Evolutionary conservation across 2,113 vertebrate genomes (phyloP), one percentile per base, ranked within the genome.

Genomic region (Nothocercus nigrocapillus): DNA sequence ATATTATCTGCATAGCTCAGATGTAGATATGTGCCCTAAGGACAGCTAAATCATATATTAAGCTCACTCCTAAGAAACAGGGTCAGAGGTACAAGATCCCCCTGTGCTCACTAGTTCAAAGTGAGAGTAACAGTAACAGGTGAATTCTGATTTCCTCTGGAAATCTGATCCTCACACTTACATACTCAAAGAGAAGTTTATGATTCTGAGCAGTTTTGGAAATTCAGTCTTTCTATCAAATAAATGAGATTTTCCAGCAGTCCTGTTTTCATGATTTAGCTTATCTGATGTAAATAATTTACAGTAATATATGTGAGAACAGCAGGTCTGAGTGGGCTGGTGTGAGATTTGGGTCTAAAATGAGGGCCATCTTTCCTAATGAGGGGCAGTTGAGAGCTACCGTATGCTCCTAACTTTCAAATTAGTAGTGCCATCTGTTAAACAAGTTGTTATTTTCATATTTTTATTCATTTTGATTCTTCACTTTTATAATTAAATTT

Each of bases 281-380:
- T 96, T 96, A 93, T 92, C 72, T 94, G 72, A 94, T 97, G 95
- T 97, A 98, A 98, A 98, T 97, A 98, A 97, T 97, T 98, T 97
- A 97, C 82, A 86, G 81, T 96, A 97, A 94, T 97, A 96, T 91
- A 95, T 96, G 94, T 97, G 93, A 96, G 94, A 97, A 97, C 97
- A 98, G 97, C 91, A 53, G 97, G 97, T 96, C 90, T 98, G 94
- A 96, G 97, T 98, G 87, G 97, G 97, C 56, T 88, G 91, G 82
- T 97, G 78, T 87, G 91, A 95, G 58, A 83, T 96, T 96, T 11
- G 5, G 88, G 94, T 96, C 91, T 97, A 98, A 97, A 97, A 96
- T 94, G 95, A 97, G 80, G 93, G 87, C 92, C 90, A 66, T 97
- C 67, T 97, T 96, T 96, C 96, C 88, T 97, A 97, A 97, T 97